Conservation (phyloP, 37 sponge, comb jelly and placozoan genomes). For the Dysidea cf. avara region DNA sequence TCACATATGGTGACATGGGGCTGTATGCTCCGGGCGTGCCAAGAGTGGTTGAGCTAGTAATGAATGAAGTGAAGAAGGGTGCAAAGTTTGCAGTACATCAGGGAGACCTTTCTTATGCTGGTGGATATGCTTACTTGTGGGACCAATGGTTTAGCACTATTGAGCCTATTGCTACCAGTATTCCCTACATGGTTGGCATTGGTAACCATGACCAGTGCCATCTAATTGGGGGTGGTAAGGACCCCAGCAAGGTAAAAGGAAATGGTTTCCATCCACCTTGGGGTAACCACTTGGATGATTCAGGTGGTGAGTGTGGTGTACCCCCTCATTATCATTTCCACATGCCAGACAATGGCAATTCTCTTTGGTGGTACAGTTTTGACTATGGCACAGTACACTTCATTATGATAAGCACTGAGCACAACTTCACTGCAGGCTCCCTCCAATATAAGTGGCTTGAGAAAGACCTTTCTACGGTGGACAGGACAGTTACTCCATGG, state of each 20-base stretch:
- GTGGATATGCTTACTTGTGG: conserved; percentile 50
- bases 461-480: conserved; percentile 45
- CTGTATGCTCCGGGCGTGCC: conserved; percentile 16
- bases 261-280: conserved; percentile 64
- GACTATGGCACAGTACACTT: conserved; percentile 70
- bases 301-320: conserved; percentile 74
- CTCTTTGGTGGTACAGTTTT: conserved; percentile 74
- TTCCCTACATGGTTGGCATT: conserved; percentile 39
- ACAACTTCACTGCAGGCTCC: conserved; percentile 59
- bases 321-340: conserved; percentile 49
- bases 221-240: conserved; percentile 25
- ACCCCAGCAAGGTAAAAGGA: conserved; percentile 37
- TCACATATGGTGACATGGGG: conserved; percentile 60
- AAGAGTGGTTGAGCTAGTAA: conserved; percentile 6
- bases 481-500: conserved; percentile 57
- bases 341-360: conserved; percentile 67
- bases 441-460: conserved; percentile 68
- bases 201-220: conserved; percentile 49
- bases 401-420: conserved; percentile 55
- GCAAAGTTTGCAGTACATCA: conserved; percentile 39
- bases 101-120: conserved; percentile 59
- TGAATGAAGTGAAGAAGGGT: conserved; percentile 17
- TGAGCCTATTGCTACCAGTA: conserved; percentile 30
- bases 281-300: conserved; percentile 68
- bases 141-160: conserved; percentile 53